Percentiles rank a stretch among this genome's conserved stretches.
Evolutionary conservation across 1,140 invertebrate genomes (phyloP).

Genomic region (Penaeus japonicus): DNA sequence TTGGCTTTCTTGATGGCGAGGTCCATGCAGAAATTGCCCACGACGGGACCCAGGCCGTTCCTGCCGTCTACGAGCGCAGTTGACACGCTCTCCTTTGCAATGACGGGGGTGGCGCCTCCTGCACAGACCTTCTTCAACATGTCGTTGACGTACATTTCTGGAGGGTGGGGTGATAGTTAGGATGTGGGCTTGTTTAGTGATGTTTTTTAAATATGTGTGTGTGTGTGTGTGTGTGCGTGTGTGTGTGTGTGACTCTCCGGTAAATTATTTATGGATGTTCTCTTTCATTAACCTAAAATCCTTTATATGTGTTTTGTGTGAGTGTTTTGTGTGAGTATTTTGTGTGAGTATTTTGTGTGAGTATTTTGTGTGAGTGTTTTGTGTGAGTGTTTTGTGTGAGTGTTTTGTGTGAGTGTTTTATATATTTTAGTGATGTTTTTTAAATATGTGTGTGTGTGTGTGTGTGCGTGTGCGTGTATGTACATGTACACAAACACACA

Average conservation of each 20-base stretch:
- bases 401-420: no score
- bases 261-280: no score
- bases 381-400: no score
- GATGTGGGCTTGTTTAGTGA: background rate
- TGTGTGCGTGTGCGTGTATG: no score
- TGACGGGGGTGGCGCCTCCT: slow-evolving; percentile 68
- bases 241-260: no score
- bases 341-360: no score
- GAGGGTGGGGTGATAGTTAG: background rate
- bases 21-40: slow-evolving; percentile 90
- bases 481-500: no score
- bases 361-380: no score
- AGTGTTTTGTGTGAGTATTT: background rate
- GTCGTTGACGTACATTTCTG: slow-evolving; percentile 69
- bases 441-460: no score
- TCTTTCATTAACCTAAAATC: no score
- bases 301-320: no score
- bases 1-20: slow-evolving; percentile 88
- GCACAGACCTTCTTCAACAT: slow-evolving; percentile 65
- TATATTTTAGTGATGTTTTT: no score
- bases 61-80: slow-evolving; percentile 86
- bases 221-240: background rate
- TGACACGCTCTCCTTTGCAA: slow-evolving; percentile 77
- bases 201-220: background rate
- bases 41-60: slow-evolving; percentile 84